These are phyloP conservation scores for Gyps fulvus DNA, from an alignment of 2,113 vertebrate genomes.

Conservation along the genomic window DNA sequence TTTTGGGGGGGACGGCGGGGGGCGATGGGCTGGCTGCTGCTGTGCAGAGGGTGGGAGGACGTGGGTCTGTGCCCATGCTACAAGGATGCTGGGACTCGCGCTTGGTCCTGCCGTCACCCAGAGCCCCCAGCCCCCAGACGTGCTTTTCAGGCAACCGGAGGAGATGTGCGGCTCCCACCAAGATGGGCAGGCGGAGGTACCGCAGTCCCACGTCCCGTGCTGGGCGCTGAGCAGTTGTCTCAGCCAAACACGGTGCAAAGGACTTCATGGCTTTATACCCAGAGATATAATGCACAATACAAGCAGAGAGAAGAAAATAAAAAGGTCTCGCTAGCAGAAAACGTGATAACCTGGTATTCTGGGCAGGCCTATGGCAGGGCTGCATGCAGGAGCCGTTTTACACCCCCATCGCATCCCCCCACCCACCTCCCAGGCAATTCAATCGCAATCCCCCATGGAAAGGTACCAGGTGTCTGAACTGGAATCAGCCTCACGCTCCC, in stretches of 20 bases:
- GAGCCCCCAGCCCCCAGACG: neutral
- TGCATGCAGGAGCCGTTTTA: fast-evolving
- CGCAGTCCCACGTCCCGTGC: fast-evolving
- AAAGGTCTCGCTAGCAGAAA: neutral
- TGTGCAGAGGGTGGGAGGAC: neutral
- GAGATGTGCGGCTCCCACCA: fast-evolving
- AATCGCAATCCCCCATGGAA: neutral
- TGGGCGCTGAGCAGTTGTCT: neutral
- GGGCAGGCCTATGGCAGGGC: neutral
- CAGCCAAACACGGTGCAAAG: neutral
- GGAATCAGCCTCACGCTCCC: fast-evolving
- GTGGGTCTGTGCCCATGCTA: fast-evolving
- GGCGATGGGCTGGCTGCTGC: fast-evolving
- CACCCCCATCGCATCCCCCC: neutral
- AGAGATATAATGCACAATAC: neutral
- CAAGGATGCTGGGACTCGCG: neutral
- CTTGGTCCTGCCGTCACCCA: neutral
- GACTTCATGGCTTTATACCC: neutral
- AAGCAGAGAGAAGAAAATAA: neutral
- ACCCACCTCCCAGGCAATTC: neutral
- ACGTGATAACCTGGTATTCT: neutral
- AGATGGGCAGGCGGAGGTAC: neutral
- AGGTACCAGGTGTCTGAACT: neutral
- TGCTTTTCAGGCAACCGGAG: neutral
- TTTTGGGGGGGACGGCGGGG: fast-evolving